phyloP scores from a whole-genome alignment of 2,888 invertebrate species.

The Fragum whitleyi region DNA sequence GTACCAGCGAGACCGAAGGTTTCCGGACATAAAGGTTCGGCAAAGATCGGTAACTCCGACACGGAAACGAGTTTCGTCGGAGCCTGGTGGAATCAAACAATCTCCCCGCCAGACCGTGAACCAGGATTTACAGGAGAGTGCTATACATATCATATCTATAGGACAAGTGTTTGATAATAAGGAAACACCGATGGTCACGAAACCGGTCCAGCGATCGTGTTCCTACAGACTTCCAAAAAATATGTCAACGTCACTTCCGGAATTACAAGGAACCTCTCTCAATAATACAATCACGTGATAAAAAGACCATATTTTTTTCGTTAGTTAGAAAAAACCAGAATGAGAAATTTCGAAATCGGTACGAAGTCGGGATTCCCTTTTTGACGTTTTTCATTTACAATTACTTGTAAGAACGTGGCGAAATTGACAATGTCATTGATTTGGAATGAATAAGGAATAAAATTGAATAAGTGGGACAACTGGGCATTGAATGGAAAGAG shows the following conservation, averaged over 20 bases:
- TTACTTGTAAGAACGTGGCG: too few relatives aligned
- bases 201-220: slow-evolving; percentile 29
- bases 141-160: slow-evolving; percentile 53
- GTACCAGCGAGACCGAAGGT: slow-evolving; percentile 51
- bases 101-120: slow-evolving; percentile 6
- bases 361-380: too few relatives aligned
- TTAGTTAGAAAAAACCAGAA: too few relatives aligned
- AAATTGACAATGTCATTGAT: too few relatives aligned
- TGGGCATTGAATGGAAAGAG: too few relatives aligned
- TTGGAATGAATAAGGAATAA: too few relatives aligned
- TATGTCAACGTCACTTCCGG: slow-evolving; percentile 44
- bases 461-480: too few relatives aligned
- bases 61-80: slow-evolving; percentile 37
- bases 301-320: too few relatives aligned
- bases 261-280: slow-evolving; percentile 37
- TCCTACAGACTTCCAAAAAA: slow-evolving; percentile 48
- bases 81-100: slow-evolving; percentile 5
- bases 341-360: too few relatives aligned
- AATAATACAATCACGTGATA: slow-evolving; percentile 7
- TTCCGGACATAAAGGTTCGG: slow-evolving; percentile 50
- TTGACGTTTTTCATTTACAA: too few relatives aligned
- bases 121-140: slow-evolving; percentile 51
- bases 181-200: not conserved
- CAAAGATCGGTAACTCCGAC: slow-evolving; percentile 51
- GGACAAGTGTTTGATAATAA: slow-evolving; percentile 28